A percentile compares a stretch with the other conserved stretches of the same genome.
These are phyloP conservation scores for Asbolus verrucosus DNA, from an alignment of 1,140 invertebrate genomes.

Conservation along the genomic window DNA sequence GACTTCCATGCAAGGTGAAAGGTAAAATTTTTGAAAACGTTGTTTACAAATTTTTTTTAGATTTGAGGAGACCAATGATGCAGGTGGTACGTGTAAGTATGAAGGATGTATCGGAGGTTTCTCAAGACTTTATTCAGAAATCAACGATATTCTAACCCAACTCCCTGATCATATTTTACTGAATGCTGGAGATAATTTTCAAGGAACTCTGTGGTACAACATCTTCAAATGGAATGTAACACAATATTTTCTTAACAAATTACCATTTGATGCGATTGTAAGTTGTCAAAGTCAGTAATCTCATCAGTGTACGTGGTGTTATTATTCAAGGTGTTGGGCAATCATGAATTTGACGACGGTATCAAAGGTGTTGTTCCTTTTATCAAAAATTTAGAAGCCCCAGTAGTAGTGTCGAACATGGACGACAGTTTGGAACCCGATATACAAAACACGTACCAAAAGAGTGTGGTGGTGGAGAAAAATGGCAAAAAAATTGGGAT, in stretches of 20 bases:
- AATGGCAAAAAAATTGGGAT: constrained; percentile 78
- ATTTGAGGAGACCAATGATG: constrained; percentile 76
- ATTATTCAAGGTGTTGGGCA: constrained; percentile 81
- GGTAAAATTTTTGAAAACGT: not conserved
- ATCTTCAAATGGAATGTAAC: constrained; percentile 80
- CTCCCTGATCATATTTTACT: constrained; percentile 75
- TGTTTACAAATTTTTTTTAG: constrained; percentile 62
- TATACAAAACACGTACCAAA: constrained; percentile 70
- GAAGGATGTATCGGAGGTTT: constrained; percentile 79
- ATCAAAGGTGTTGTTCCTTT: constrained; percentile 76
- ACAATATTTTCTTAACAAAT: constrained; percentile 79
- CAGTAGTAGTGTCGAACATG: constrained; percentile 81
- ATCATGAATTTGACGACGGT: constrained; percentile 88
- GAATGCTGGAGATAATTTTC: constrained; percentile 87
- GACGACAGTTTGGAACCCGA: constrained; percentile 75
- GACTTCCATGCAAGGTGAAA: constrained; percentile 82
- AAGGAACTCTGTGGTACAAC: constrained; percentile 88
- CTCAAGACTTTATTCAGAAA: constrained; percentile 73
- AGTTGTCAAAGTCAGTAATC: constrained; percentile 56
- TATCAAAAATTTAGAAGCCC: constrained; percentile 71
- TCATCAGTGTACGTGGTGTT: too few species aligned
- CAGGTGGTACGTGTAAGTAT: constrained; percentile 72
- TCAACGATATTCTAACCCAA: constrained; percentile 69
- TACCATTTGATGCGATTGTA: constrained; percentile 86
- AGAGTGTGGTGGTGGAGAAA: constrained; percentile 69